A percentile compares a stretch with the other conserved stretches of the same genome.
Evolutionary conservation across 2,113 vertebrate species (phyloP).

Genomic region (Mellivora capensis): DNA sequence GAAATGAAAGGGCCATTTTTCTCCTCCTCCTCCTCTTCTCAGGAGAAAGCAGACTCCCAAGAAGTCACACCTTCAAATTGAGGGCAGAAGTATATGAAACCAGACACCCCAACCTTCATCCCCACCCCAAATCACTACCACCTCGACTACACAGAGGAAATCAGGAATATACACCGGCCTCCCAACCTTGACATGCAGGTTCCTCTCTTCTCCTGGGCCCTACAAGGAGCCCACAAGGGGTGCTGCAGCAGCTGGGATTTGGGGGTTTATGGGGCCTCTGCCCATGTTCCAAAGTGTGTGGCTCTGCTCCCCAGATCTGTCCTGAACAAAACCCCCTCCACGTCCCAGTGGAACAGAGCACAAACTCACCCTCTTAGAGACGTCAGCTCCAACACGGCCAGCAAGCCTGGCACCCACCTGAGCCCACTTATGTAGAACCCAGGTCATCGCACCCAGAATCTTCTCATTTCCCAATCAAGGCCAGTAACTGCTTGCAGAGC

Average conservation of each 20-base stretch:
- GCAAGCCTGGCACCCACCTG: neutral
- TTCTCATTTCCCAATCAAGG: neutral
- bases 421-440: neutral
- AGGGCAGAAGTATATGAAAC: neutral
- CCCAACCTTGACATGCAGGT: neutral
- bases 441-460: neutral
- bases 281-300: neutral
- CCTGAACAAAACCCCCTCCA: neutral
- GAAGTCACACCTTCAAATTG: neutral
- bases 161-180: neutral
- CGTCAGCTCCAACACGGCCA: neutral
- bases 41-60: neutral
- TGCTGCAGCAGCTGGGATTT: neutral
- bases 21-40: neutral
- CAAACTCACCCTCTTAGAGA: neutral
- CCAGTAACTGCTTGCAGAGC: neutral
- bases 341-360: neutral
- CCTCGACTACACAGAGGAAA: neutral
- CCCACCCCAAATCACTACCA: neutral
- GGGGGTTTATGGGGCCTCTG: neutral
- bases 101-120: neutral
- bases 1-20: slow-evolving; percentile 1
- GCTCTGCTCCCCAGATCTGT: neutral
- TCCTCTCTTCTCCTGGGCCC: neutral
- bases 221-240: neutral